These are phyloP conservation scores for Campylomormyrus numenius DNA, from an alignment of 2,113 vertebrate genomes.

Conservation along the genomic window DNA sequence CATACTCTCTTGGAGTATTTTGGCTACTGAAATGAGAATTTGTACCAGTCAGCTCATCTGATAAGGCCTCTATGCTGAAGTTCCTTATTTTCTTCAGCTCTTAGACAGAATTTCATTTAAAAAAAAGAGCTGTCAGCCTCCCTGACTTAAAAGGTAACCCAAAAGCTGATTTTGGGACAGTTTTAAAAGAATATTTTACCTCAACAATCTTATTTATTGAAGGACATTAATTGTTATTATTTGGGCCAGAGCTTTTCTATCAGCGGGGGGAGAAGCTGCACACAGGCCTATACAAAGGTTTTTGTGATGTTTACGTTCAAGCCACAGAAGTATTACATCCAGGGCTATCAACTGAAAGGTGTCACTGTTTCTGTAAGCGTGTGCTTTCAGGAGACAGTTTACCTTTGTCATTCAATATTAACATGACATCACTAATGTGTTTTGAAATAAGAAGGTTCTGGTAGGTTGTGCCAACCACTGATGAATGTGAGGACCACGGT, in stretches of 20 bases:
- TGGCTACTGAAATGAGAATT: neutral
- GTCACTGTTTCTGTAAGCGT: neutral
- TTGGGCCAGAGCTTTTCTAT: neutral
- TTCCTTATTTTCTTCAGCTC: neutral
- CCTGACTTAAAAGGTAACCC: no score
- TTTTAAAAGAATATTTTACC: no score
- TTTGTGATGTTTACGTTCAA: neutral
- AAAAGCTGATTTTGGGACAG: no score
- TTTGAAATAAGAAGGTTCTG: neutral
- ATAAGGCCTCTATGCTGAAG: neutral
- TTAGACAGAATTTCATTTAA: neutral
- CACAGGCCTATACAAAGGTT: neutral
- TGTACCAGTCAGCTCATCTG: neutral
- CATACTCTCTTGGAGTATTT: neutral
- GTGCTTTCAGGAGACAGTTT: neutral
- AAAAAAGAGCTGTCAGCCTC: no score
- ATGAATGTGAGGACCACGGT: neutral
- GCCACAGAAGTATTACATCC: neutral
- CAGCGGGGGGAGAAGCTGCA: neutral
- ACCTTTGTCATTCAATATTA: neutral
- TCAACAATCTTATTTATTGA: neutral
- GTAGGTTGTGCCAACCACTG: neutral
- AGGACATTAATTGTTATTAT: neutral
- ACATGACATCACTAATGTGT: neutral
- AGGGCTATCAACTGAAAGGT: neutral